Conservation (phyloP, 1,140 invertebrate species). For the Drosophila neocordata region DNA sequence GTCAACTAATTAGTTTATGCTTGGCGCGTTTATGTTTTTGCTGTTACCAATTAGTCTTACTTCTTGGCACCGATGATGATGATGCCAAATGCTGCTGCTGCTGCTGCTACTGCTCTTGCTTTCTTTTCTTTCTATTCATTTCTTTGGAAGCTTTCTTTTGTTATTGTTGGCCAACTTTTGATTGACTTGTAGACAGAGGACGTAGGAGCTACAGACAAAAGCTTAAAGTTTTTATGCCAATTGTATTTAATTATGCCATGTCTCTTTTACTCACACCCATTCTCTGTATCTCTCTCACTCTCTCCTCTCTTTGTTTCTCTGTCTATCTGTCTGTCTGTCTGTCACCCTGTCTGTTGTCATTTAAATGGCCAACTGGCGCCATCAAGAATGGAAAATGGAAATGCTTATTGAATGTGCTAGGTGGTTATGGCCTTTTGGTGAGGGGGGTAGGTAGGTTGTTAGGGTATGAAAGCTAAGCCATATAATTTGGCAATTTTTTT, state of each 20-base stretch:
- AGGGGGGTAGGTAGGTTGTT: not conserved
- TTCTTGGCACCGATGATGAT: conserved; percentile 28
- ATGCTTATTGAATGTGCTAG: conserved; percentile 9
- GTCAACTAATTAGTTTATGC: conserved; percentile 70
- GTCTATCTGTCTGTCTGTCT: not conserved
- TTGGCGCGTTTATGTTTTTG: conserved; percentile 34
- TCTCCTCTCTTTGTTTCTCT: not conserved
- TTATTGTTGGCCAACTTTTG: conserved; percentile 53
- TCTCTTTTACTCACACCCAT: conserved; percentile 20
- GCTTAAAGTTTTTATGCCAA: conserved; percentile 68
- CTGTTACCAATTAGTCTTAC: conserved; percentile 67
- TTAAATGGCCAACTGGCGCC: conserved; percentile 17
- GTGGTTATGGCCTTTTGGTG: not conserved
- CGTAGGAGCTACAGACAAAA: conserved; percentile 48
- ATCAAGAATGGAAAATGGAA: conserved; percentile 4
- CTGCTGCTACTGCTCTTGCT: not conserved
- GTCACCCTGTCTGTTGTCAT: conserved; percentile 15
- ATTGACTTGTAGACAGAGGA: conserved; percentile 46
- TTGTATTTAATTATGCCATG: conserved; percentile 75
- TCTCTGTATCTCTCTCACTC: conserved; percentile 5
- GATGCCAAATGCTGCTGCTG: not conserved
- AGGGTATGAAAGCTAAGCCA: not conserved
- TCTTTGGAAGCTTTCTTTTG: conserved; percentile 12
- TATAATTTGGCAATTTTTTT: not conserved
- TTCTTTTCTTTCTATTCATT: conserved; percentile 9